These are phyloP conservation scores for Ceratosolen fusciceps DNA, from an alignment of 1,140 invertebrate species.

Conservation along the genomic window DNA sequence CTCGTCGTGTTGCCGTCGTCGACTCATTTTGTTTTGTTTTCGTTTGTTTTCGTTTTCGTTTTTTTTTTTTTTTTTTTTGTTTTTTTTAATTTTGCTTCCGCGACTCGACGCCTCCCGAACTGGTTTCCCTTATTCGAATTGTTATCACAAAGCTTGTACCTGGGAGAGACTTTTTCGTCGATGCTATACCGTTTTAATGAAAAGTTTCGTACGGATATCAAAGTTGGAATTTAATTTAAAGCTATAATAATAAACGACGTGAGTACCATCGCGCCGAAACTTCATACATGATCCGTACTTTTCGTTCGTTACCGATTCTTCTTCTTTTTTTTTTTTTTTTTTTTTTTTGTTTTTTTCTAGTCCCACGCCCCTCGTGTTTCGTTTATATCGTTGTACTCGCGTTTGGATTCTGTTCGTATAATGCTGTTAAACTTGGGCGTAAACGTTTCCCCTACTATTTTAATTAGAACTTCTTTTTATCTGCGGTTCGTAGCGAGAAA, in stretches of 20 bases:
- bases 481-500: not conserved
- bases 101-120: not conserved
- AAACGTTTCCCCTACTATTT: not conserved
- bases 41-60: too few relatives aligned
- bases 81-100: constrained; percentile 19
- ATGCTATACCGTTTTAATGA: constrained; percentile 36
- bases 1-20: too few relatives aligned
- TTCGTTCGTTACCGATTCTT: not conserved
- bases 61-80: too few relatives aligned
- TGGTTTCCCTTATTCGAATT: not conserved
- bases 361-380: too few relatives aligned
- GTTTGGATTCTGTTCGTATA: constrained; percentile 12
- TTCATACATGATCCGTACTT: not conserved
- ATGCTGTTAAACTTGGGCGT: constrained; percentile 12
- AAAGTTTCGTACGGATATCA: constrained; percentile 36
- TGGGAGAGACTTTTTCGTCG: constrained; percentile 23
- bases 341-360: too few relatives aligned
- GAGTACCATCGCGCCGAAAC: constrained; percentile 10
- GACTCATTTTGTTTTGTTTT: too few relatives aligned
- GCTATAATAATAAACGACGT: constrained; percentile 44
- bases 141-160: not conserved
- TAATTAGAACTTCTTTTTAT: not conserved
- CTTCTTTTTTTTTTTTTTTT: too few relatives aligned
- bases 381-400: not conserved
- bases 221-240: constrained; percentile 46